Evolutionary conservation across 2,797 vertebrate genomes (phyloP).

Genomic region (Thaleichthys pacificus): DNA sequence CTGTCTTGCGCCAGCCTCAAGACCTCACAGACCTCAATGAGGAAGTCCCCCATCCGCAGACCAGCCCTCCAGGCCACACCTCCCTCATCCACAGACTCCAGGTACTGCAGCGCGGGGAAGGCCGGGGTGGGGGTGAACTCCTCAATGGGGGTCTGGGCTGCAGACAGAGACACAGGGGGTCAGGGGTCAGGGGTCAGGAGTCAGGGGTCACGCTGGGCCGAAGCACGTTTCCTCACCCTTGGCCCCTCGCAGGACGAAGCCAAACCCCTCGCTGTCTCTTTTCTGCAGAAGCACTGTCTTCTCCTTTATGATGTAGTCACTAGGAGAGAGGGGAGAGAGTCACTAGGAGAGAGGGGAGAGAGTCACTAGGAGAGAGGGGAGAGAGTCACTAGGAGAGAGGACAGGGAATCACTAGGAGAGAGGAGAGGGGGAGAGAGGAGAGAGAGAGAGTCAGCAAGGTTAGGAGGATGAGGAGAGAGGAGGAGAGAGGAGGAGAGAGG

Average conservation of each 20-base stretch:
- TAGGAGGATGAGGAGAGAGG: too few relatives aligned
- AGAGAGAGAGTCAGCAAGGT: background rate
- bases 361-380: too few relatives aligned
- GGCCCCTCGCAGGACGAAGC: slow-evolving; percentile 91
- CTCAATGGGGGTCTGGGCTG: slow-evolving; percentile 95
- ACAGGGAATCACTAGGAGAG: background rate
- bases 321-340: slow-evolving; percentile 45
- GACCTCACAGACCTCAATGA: slow-evolving; percentile 81
- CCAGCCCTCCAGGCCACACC: slow-evolving; percentile 92
- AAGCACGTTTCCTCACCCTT: slow-evolving; percentile 79
- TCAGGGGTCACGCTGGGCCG: background rate
- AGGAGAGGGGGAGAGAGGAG: slow-evolving; percentile 14
- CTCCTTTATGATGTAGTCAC: slow-evolving; percentile 96
- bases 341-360: too few relatives aligned
- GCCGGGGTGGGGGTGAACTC: slow-evolving; percentile 94
- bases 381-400: too few relatives aligned
- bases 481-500: too few relatives aligned
- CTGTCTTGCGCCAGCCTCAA: background rate
- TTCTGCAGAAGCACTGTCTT: slow-evolving; percentile 94
- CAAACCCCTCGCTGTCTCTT: slow-evolving; percentile 95
- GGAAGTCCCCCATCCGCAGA: slow-evolving; percentile 91
- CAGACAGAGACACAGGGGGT: slow-evolving; percentile 31
- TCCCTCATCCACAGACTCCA: slow-evolving; percentile 93
- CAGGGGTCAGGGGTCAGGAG: slow-evolving; percentile 2
- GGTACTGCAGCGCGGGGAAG: slow-evolving; percentile 91